A percentile compares a stretch with the other conserved stretches of the same genome.
Conservation (phyloP, 1,140 invertebrate genomes). For the Phocides pigmalion region DNA sequence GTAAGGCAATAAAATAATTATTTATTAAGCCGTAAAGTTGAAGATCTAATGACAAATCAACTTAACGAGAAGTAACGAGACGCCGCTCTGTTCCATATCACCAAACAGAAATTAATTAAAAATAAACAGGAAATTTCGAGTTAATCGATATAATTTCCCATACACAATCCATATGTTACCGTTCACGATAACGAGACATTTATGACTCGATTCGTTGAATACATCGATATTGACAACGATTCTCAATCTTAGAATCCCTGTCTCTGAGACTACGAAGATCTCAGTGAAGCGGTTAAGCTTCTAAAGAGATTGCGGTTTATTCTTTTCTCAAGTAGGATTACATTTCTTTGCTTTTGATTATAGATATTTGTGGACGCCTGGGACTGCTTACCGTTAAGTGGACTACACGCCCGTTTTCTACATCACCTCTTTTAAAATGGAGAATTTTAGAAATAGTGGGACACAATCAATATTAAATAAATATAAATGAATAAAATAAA, state of each 20-base stretch:
- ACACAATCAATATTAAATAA: too few relatives aligned
- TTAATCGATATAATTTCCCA: slow-evolving; percentile 59
- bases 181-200: slow-evolving; percentile 74
- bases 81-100: slow-evolving; percentile 20
- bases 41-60: slow-evolving; percentile 21
- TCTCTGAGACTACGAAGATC: too few relatives aligned
- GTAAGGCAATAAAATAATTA: slow-evolving; percentile 12
- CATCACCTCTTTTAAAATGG: too few relatives aligned
- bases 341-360: too few relatives aligned
- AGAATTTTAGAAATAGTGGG: too few relatives aligned
- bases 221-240: neutral
- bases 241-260: slow-evolving; percentile 15
- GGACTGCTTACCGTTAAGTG: too few relatives aligned
- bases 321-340: too few relatives aligned
- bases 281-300: too few relatives aligned
- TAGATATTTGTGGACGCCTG: too few relatives aligned
- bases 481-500: too few relatives aligned
- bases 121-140: slow-evolving; percentile 62
- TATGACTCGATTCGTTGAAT: slow-evolving; percentile 63
- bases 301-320: too few relatives aligned
- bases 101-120: slow-evolving; percentile 55
- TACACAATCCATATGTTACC: slow-evolving; percentile 67
- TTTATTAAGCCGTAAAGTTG: slow-evolving; percentile 26
- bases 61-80: slow-evolving; percentile 32
- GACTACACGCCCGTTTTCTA: too few relatives aligned